Evolutionary conservation across 35 echinoderm and acorn worm species (phyloP).

Genomic region (Holothuria glaberrima): DNA sequence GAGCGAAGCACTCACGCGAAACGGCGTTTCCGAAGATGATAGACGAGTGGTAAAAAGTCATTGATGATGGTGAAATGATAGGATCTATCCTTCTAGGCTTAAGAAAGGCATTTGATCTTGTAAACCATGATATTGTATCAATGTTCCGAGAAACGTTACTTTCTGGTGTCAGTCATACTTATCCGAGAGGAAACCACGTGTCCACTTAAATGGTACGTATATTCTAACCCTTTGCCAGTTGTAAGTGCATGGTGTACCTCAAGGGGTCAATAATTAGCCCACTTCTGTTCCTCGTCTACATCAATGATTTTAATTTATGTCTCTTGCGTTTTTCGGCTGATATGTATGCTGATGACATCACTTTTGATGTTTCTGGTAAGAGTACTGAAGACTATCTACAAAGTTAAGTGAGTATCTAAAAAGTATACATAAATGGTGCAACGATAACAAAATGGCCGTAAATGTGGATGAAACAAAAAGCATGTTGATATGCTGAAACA

Average conservation of each 20-base stretch:
- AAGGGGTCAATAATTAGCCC: slow-evolving; percentile 5
- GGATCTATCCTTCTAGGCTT: too few species aligned
- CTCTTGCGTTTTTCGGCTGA: background rate
- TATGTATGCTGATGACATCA: background rate
- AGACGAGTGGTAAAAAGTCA: too few species aligned
- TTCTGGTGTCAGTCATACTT: background rate
- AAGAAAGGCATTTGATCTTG: too few species aligned
- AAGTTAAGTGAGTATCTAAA: background rate
- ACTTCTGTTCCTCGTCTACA: slow-evolving; percentile 1
- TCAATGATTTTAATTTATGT: slow-evolving; percentile 33
- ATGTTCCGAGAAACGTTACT: background rate
- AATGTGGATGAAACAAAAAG: too few species aligned
- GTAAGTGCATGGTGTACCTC: background rate
- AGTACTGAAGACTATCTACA: background rate
- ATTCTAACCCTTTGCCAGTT: background rate
- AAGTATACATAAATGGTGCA: too few species aligned
- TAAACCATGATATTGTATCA: background rate
- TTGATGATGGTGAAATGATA: too few species aligned
- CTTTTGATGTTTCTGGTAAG: background rate
- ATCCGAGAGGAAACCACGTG: background rate
- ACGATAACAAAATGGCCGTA: background rate
- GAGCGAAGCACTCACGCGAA: too few species aligned
- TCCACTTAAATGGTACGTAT: background rate
- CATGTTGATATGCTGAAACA: too few species aligned
- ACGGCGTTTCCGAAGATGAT: too few species aligned